These are phyloP conservation scores for Hylaeus volcanicus DNA, from an alignment of 1,140 invertebrate genomes.

Conservation along the genomic window DNA sequence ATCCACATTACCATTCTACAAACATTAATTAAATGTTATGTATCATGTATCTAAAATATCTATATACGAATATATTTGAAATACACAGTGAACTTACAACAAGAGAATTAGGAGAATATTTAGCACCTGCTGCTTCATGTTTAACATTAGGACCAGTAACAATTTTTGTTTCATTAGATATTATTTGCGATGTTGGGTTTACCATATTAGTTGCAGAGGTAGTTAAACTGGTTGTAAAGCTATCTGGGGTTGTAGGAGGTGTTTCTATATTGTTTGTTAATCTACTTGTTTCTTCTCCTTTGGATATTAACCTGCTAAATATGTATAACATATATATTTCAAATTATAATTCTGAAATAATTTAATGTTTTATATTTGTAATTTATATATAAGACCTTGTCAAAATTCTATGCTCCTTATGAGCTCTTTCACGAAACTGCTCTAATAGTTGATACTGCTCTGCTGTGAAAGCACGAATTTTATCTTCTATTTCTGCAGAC, in stretches of 20 bases:
- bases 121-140: constrained; percentile 48
- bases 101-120: constrained; percentile 49
- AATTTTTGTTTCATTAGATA: constrained; percentile 46
- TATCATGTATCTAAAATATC: neutral
- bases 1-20: constrained; percentile 67
- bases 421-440: constrained; percentile 78
- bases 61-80: neutral
- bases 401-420: constrained; percentile 79
- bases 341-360: constrained; percentile 12
- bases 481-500: constrained; percentile 78
- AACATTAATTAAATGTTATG: constrained; percentile 8
- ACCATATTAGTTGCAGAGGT: constrained; percentile 57
- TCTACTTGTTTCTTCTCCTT: constrained; percentile 57
- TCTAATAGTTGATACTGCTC: constrained; percentile 81
- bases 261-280: constrained; percentile 64
- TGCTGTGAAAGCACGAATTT: constrained; percentile 79
- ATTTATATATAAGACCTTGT: constrained; percentile 68
- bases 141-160: constrained; percentile 55
- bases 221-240: constrained; percentile 60
- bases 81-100: constrained; percentile 54
- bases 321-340: neutral
- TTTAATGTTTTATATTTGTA: neutral
- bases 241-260: constrained; percentile 63
- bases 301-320: constrained; percentile 66
- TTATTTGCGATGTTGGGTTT: constrained; percentile 45